Conservation (phyloP, 2,797 vertebrate genomes). For the Molothrus ater region DNA sequence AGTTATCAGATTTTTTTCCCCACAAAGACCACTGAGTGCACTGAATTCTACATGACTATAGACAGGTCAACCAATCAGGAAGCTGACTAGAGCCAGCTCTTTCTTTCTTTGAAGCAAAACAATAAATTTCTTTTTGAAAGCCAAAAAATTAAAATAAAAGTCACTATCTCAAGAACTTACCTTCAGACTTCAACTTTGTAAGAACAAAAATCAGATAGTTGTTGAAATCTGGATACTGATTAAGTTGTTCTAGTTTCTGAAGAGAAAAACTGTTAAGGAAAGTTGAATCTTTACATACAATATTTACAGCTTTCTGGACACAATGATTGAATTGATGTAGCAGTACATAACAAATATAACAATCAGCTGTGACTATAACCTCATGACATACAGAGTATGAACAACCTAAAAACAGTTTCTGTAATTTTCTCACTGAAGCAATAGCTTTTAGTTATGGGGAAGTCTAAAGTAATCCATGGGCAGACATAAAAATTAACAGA, state of each 20-base stretch:
- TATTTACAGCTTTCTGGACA: background rate
- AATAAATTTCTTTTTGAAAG: background rate
- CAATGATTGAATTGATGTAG: background rate
- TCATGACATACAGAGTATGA: background rate
- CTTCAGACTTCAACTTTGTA: slow-evolving; percentile 97
- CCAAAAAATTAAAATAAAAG: background rate
- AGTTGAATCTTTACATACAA: background rate
- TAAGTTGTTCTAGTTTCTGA: slow-evolving; percentile 98
- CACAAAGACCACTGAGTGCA: background rate
- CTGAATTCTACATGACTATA: background rate
- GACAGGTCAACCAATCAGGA: background rate
- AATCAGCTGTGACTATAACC: background rate
- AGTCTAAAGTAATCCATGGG: background rate
- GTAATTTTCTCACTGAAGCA: background rate
- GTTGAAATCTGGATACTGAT: slow-evolving; percentile 98
- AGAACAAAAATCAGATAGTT: slow-evolving; percentile 98
- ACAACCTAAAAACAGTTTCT: background rate
- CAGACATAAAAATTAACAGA: background rate
- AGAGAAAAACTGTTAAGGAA: slow-evolving; percentile 82
- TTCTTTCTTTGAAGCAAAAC: background rate
- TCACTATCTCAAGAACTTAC: slow-evolving; percentile 74
- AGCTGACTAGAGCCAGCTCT: background rate
- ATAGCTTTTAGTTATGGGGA: background rate
- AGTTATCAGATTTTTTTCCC: background rate
- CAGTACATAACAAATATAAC: too few relatives aligned